These are phyloP conservation scores for Tetramorium simillimum DNA, from an alignment of 1,140 invertebrate species.

Conservation along the genomic window DNA sequence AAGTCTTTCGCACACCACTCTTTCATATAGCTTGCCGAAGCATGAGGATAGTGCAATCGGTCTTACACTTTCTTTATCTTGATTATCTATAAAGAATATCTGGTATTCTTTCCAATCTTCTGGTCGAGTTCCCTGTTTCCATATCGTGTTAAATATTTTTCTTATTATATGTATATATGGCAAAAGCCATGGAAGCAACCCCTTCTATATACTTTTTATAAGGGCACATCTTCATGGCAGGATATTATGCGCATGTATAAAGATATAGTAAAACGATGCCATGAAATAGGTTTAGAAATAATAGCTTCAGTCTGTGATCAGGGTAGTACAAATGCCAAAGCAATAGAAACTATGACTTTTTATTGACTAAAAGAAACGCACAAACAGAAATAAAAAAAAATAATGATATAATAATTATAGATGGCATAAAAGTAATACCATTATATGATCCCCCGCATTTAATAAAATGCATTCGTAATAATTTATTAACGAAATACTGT, in stretches of 20 bases:
- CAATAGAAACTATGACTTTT: slow-evolving; percentile 3
- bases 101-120: too few species aligned
- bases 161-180: too few species aligned
- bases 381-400: background rate
- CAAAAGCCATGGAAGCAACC: too few species aligned
- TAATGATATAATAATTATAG: slow-evolving; percentile 8
- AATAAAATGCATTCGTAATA: background rate
- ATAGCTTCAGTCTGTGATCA: slow-evolving; percentile 10
- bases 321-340: background rate
- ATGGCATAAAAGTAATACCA: background rate
- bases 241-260: background rate
- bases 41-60: too few species aligned
- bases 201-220: background rate
- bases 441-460: background rate
- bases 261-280: background rate
- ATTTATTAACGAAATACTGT: background rate
- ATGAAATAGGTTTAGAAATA: background rate
- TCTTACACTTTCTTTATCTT: too few species aligned
- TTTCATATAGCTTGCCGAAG: too few species aligned
- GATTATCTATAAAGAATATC: too few species aligned
- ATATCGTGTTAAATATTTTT: too few species aligned
- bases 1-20: too few species aligned
- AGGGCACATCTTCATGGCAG: background rate
- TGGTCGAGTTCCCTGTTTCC: too few species aligned
- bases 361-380: background rate